Base-by-base conservation (phyloP, 2,797 vertebrate species). In the Euphonia xanthogaster region DNA sequence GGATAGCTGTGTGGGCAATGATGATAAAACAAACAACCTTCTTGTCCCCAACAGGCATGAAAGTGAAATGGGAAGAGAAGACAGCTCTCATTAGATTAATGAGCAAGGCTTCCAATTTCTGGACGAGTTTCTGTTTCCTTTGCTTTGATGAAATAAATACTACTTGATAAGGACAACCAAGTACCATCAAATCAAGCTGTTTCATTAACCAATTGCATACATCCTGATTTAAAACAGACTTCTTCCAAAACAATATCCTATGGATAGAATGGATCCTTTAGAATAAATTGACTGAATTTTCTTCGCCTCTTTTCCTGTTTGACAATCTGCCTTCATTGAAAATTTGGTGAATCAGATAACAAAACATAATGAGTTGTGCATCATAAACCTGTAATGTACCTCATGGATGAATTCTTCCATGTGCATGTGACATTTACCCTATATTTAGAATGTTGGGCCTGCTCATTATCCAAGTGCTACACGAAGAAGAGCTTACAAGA, bases 291-390 rank as follows among this genome's bases (percentile, higher is more conserved):
- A 80, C 77, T 94, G 65, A 66, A 92, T 97, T 97, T 95, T 93
- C 93, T 91, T 93, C n/a, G 16, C 40, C 18, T 84, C 81, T 95
- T 94, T 95, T 92, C 91, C 90, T 94, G 70, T 88, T 79, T 97
- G 89, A 74, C 92, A 96, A 92, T 97, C 92, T 97, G 76, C 97
- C 95, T 97, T 96, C 90, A 70, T 67, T 79, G 91, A 93, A 96
- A 92, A 92, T 93, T 96, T 92, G 68, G 95, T 95, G 96, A 97
- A 96, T 97, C 97, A 96, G 93, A 96, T 96, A 97, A 96, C 90
- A 96, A 97, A 98, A 93, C 87, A 61, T 97, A 97, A 97, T 95
- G 97, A 97, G 88, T 96, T 97, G 82, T 96, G 96, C 96, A 97
- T 97, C 97, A 97, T 95, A 97, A 97, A 97, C 92, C 88, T 96